Base-by-base conservation (phyloP, 2,113 vertebrate species). In the Ictalurus furcatus region DNA sequence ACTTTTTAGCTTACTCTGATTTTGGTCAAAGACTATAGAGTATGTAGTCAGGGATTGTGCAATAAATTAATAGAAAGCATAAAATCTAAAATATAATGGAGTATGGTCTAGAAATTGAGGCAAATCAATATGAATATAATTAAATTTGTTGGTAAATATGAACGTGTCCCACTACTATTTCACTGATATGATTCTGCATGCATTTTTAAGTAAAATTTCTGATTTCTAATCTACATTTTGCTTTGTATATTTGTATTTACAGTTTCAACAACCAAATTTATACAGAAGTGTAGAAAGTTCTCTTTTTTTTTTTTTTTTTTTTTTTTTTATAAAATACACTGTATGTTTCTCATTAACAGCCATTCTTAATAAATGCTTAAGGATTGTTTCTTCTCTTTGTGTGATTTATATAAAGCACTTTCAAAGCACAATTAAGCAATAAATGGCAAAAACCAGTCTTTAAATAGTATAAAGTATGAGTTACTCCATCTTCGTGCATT, bases 41-140 rank as follows among this genome's bases (percentile, higher is more conserved):
- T 52, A n/a, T 71, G n/a, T 81, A 54, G 73, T 88, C 79, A 80
- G 85, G 91, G 87, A 79, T 76, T 89, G 89, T 89, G 89, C 87
- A 90, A 89, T 88, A 90, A 85, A 80, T 28, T 52, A 63, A 54
- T 56, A 74, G 2, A 85, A 54, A 78, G 40, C 30, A n/a, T 48
- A 16, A 85, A 81, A 21, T 23, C 79, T 58, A 11, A 81, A 81
- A 83, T 1, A 8, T 30, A 67, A 81, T 69, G 17, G 23, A 19
- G 12, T 28, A 5, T 54, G n/a, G 19, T 87, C 4, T 34, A 88
- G 30, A 88, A 83, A 58, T 40, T n/a, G 37, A 78, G 25, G n/a
- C 13, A 44, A 61, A 63, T 21, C 16, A 56, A 56, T 54, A 80
- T 30, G 54, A n/a, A 63, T 37, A 19, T 56, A 44, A 67, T 71